Evolutionary conservation across 2,113 vertebrate species (phyloP), one percentile per base, ranked within the genome.

Genomic region (Nothoprocta pentlandii): DNA sequence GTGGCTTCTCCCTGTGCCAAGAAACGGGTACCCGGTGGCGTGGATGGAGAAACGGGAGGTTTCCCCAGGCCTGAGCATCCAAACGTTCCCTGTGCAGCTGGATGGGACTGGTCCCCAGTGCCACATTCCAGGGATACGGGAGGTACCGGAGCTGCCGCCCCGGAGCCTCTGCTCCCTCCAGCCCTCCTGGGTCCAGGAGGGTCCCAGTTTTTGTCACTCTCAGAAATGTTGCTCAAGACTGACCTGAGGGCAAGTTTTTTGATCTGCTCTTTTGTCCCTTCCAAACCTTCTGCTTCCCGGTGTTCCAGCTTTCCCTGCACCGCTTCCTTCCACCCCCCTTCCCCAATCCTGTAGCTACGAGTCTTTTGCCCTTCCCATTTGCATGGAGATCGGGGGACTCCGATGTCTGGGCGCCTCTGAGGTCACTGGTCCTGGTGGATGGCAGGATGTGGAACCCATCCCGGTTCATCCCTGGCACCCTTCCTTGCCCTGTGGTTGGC

Each of bases 161-260:
- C 3, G 15, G 36, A 39, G 61, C 61, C 30, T 79, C 51, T 26
- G 41, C 47, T 68, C 67, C 41, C 36, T 76, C 49, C 61, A 34
- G 84, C 66, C 75, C 30, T 1, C 36, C 61, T 3, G 74, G n/a
- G 59, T 51, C 70, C 77, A 71, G 74, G 30, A 67, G 69, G 77
- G 81, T 58, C 86, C 70, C 34, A 78, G 2, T 10, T 85, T 68
- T 87, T 91, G 91, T 91, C 87, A 3, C 61, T 23, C 15, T 34
- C 6, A 2, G 66, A 59, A 51, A 20, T 53, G 49, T 85, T 96
- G 87, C 78, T 82, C 89, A 89, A 95, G 74, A 54, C 75, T 92
- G 86, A 90, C 88, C 85, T 0, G 3, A 70, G 85, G 93, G 87
- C 75, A 30, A 20, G 56, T 87, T 91, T 91, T 81, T 95, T 93